Evolutionary conservation across 2,797 vertebrate species (phyloP).

Genomic region (Limosa lapponica): DNA sequence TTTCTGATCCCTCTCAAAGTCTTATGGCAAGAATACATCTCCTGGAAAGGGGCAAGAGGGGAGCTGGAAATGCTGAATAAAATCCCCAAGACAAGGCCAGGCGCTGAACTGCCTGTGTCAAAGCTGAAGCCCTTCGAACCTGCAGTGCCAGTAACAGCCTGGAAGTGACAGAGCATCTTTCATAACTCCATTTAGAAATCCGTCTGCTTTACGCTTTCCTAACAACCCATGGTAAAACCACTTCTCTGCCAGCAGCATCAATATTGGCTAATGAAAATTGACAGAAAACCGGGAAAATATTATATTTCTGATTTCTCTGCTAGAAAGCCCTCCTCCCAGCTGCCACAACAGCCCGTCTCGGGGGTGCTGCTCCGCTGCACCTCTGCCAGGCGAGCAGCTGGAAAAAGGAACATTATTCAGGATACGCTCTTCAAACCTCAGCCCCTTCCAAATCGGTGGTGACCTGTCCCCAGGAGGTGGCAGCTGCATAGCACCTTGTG

Average conservation of each 20-base stretch:
- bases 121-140: not conserved
- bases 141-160: not conserved
- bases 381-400: not conserved
- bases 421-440: not conserved
- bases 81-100: not conserved
- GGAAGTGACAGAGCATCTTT: not conserved
- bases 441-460: not conserved
- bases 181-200: not conserved
- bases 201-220: not conserved
- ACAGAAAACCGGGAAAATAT: not conserved
- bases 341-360: not conserved
- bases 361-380: rapidly evolving
- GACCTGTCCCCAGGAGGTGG: not conserved
- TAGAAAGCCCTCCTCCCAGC: not conserved
- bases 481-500: not conserved
- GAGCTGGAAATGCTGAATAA: not conserved
- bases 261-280: not conserved
- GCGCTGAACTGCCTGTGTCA: not conserved
- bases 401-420: not conserved
- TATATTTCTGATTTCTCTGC: not conserved
- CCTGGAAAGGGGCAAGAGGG: not conserved
- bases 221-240: not conserved
- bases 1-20: not conserved
- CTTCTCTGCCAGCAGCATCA: not conserved
- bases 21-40: not conserved